Evolutionary conservation across 1,140 invertebrate genomes (phyloP).

Genomic region (Antheraea pernyi): DNA sequence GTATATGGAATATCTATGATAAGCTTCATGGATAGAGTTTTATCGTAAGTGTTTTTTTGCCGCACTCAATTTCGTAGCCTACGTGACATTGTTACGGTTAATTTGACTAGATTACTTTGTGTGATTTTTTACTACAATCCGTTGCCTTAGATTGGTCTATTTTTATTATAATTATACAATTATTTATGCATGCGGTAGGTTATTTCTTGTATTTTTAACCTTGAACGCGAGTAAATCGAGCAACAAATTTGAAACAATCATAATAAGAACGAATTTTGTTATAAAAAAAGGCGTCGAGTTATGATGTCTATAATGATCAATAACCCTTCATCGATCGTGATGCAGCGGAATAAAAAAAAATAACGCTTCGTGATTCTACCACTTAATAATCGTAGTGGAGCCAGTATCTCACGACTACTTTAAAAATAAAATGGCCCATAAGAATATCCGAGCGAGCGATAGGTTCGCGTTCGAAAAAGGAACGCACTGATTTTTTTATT

Average conservation of each 20-base stretch:
- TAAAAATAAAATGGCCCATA: conserved; percentile 60
- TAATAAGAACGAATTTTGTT: conserved; percentile 45
- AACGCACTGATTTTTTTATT: conserved; percentile 68
- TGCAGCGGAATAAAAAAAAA: conserved; percentile 49
- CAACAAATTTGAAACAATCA: conserved; percentile 40
- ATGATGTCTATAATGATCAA: conserved; percentile 67
- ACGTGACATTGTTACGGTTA: conserved; percentile 61
- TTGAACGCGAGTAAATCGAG: conserved; percentile 20
- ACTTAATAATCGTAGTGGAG: conserved; percentile 69
- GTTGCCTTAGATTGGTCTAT: conserved; percentile 21
- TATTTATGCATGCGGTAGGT: conserved; percentile 60
- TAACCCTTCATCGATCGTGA: conserved; percentile 62
- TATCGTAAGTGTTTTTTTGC: conserved; percentile 27
- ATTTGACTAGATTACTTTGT: conserved; percentile 58
- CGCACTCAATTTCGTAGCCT: conserved; percentile 33
- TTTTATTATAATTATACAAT: conserved; percentile 42
- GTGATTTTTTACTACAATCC: conserved; percentile 41
- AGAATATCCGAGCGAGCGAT: conserved; percentile 51
- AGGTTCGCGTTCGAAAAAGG: conserved; percentile 59
- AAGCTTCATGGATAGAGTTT: background rate
- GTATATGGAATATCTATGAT: conserved; percentile 20
- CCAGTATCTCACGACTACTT: conserved; percentile 74
- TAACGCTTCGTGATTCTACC: conserved; percentile 63
- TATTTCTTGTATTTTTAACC: conserved; percentile 19
- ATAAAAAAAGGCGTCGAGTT: conserved; percentile 37